Evolutionary conservation across 2,113 vertebrate genomes (phyloP), one percentile per base, ranked within the genome.

Genomic region (Setophaga coronata): DNA sequence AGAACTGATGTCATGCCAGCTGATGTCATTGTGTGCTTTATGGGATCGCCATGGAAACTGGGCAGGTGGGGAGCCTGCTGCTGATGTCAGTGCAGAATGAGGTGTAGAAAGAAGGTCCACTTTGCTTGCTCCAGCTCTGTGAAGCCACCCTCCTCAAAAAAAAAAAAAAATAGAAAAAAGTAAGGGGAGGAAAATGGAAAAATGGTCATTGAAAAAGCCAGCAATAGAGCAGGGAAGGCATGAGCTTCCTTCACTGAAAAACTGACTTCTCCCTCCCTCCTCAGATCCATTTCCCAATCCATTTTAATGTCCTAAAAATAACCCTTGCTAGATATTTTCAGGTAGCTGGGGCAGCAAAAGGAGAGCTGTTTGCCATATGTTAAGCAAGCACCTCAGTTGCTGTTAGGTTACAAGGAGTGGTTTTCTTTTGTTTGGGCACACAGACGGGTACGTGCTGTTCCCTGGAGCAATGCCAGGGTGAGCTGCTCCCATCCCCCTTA

Each of bases 11-110:
- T 98, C 97, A 98, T 98, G 97, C 97, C 97, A 97, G 94, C 97
- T 98, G 98, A 99, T 98, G 98, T 99, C 98, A 98, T 97, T 95
- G 95, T 98, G 87, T 98, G 98, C 97, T 97, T 97, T 98, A 98
- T 98, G 97, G 95, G 70, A 98, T 98, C 81, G 58, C 98, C 97
- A 97, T 97, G 97, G 98, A 96, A 98, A 98, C 98, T 12, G 26
- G 97, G 98, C 98, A 99, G 98, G 98, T 99, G 98, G 98, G 97
- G 96, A 98, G 97, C 97, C 97, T 89, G 93, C 64, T 78, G 95
- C 96, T 98, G 98, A 98, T 96, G 98, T 98, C 97, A 97, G 90
- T 23, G 86, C 89, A 3, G 57, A 97, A 74, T 47, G 97, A 97
- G 97, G 97, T 97, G 93, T 67, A 94, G 94, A 97, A 95, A 85